A percentile compares a stretch with the other conserved stretches of the same genome.
phyloP scores from a whole-genome alignment of 2,797 vertebrate species.

The Picus viridis region DNA sequence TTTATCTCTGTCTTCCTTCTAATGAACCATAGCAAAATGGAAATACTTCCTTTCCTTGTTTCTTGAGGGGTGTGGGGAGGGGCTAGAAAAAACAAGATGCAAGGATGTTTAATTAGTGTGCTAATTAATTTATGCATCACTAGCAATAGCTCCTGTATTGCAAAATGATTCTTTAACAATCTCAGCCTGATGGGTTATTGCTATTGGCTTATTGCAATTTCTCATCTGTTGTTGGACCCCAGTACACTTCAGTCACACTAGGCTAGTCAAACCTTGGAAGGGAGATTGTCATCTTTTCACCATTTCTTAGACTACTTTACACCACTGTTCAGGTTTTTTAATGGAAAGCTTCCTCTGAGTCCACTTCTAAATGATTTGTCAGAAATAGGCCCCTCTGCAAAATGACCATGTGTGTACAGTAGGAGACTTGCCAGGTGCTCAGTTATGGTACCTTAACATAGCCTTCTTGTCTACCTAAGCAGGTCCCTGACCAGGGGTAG shows the following conservation, averaged over 20 bases:
- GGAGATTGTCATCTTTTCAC: background rate
- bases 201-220: background rate
- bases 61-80: accelerated
- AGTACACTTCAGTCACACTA: accelerated
- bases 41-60: background rate
- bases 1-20: background rate
- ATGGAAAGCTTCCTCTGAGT: background rate
- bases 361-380: background rate
- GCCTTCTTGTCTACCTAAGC: background rate
- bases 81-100: background rate
- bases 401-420: accelerated
- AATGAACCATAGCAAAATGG: background rate
- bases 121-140: background rate
- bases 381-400: background rate
- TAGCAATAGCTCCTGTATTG: background rate
- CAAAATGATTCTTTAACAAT: background rate
- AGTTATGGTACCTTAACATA: background rate
- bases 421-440: background rate
- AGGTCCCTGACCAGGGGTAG: background rate
- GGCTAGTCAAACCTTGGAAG: background rate
- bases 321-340: background rate
- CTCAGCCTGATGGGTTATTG: background rate
- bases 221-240: background rate
- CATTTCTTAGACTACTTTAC: background rate
- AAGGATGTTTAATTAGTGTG: background rate